Conservation (phyloP, 1,140 invertebrate species). For the Drosophila pectinifera region DNA sequence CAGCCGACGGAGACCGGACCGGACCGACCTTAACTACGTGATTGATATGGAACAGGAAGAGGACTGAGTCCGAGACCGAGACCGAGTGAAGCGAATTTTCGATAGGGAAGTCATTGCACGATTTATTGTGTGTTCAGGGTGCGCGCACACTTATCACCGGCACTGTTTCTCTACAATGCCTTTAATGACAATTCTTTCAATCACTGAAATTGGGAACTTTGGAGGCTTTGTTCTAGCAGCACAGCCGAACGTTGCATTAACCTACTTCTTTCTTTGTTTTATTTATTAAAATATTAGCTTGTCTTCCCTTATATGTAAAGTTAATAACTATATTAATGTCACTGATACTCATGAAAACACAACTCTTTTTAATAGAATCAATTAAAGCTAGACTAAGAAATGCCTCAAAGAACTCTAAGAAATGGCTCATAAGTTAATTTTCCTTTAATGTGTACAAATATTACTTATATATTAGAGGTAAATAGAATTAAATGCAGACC, state of each 20-base stretch:
- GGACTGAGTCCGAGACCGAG: not conserved
- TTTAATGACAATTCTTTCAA: not conserved
- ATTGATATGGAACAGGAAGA: slow-evolving; percentile 77
- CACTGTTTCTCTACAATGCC: slow-evolving; percentile 24
- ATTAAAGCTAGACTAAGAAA: too few relatives aligned
- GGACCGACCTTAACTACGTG: slow-evolving; percentile 54
- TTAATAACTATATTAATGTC: too few relatives aligned
- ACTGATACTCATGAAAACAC: too few relatives aligned
- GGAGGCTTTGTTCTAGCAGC: not conserved
- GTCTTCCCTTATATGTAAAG: too few relatives aligned
- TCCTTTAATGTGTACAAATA: too few relatives aligned
- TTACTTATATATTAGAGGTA: too few relatives aligned
- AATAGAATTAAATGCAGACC: too few relatives aligned
- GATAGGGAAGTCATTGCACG: slow-evolving; percentile 63
- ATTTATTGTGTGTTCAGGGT: slow-evolving; percentile 50
- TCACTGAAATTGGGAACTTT: not conserved
- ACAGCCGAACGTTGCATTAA: not conserved
- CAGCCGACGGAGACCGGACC: slow-evolving; percentile 36
- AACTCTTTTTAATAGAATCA: too few relatives aligned
- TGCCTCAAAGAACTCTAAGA: too few relatives aligned
- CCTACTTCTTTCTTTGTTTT: not conserved
- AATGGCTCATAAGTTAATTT: too few relatives aligned
- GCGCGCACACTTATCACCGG: slow-evolving; percentile 45
- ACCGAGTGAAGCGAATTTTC: slow-evolving; percentile 19
- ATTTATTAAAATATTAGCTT: not conserved